Percentiles rank a stretch among this genome's conserved stretches.
Evolutionary conservation across 2,113 vertebrate species (phyloP).

Genomic region (Petrocephalus zakoni): DNA sequence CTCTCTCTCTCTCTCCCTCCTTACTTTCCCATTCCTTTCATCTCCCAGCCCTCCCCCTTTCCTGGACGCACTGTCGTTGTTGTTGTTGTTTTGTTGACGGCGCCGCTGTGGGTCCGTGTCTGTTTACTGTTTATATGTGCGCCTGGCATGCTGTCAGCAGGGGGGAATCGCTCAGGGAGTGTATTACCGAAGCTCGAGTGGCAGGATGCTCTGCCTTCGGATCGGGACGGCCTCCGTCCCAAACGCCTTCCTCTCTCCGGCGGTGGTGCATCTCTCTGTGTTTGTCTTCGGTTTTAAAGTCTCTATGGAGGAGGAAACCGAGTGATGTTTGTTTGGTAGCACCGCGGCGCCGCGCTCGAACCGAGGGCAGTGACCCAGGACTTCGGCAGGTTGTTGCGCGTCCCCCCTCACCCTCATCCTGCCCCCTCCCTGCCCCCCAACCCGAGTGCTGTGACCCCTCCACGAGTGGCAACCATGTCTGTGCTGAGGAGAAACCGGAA

Average conservation of each 20-base stretch:
- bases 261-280: too few relatives aligned
- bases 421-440: not conserved
- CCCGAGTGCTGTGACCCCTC: not conserved
- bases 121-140: not conserved
- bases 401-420: not conserved
- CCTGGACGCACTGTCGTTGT: not conserved
- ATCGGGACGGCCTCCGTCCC: not conserved
- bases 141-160: not conserved
- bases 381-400: not conserved
- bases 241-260: not conserved
- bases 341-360: not conserved
- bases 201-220: not conserved
- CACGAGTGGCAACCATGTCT: conserved; percentile 43
- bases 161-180: not conserved
- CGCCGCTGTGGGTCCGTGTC: not conserved
- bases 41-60: not conserved
- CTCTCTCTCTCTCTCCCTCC: not conserved
- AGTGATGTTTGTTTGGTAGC: conserved; percentile 3
- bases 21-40: not conserved
- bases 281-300: not conserved
- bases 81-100: not conserved
- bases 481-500: conserved; percentile 49
- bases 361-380: not conserved
- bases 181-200: not conserved
- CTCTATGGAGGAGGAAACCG: not conserved